Conservation (phyloP, 2,888 invertebrate species). For the Halictus quadricinctus region DNA sequence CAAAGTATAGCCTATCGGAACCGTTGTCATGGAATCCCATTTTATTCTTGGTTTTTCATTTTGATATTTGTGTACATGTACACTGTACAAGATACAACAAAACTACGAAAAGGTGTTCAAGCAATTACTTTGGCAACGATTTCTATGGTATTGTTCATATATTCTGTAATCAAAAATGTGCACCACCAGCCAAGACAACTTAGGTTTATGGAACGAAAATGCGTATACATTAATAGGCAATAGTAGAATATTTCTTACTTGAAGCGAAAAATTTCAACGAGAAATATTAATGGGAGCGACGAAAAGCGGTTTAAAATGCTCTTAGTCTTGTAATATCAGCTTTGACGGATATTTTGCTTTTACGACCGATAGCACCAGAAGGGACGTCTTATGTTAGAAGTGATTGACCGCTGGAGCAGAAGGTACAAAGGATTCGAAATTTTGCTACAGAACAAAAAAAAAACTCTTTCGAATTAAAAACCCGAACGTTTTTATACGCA, state of each 20-base stretch:
- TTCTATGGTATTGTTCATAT: conserved; percentile 58
- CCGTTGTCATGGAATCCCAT: conserved; percentile 58
- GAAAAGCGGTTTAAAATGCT: conserved; percentile 63
- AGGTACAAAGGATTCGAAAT: conserved; percentile 19
- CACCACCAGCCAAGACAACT: conserved; percentile 78
- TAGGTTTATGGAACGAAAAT: conserved; percentile 77
- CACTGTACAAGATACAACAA: conserved; percentile 26
- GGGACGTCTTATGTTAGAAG: conserved; percentile 35
- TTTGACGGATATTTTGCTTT: conserved; percentile 58
- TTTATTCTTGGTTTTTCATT: conserved; percentile 44
- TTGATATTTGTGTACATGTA: conserved; percentile 47
- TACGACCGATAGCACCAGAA: conserved; percentile 32
- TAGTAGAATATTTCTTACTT: conserved; percentile 70
- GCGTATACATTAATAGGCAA: conserved; percentile 73
- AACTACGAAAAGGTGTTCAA: conserved; percentile 12
- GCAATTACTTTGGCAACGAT: conserved; percentile 38
- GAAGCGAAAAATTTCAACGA: conserved; percentile 54
- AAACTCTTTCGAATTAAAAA: conserved; percentile 2
- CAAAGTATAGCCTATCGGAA: conserved; percentile 48
- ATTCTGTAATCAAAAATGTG: conserved; percentile 40
- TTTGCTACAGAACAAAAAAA: conserved; percentile 14
- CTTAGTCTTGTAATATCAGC: conserved; percentile 61
- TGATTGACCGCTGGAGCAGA: conserved; percentile 39
- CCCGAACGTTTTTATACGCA: conserved; percentile 26
- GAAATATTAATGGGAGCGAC: conserved; percentile 55